Conservation (phyloP, 2,888 invertebrate species). For the Trissoscelio sp. region DNA sequence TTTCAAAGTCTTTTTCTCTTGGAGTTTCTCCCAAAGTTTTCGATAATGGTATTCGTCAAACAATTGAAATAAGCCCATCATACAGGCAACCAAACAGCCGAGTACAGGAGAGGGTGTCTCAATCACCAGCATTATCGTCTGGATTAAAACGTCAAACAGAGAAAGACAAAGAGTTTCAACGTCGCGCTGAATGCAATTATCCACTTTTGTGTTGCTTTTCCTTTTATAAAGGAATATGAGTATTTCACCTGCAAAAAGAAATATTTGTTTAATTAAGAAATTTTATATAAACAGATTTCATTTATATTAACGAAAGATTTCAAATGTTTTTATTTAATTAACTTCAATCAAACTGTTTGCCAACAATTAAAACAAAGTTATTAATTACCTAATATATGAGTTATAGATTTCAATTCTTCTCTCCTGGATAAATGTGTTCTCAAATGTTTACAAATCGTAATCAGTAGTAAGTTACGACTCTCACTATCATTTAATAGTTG, state of each 20-base stretch:
- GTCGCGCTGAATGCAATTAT: slow-evolving; percentile 89
- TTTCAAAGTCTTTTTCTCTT: slow-evolving; percentile 88
- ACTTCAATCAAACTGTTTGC: too few relatives aligned
- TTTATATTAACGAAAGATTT: too few relatives aligned
- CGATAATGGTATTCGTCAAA: slow-evolving; percentile 95
- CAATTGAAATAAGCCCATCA: slow-evolving; percentile 93
- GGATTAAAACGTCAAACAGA: slow-evolving; percentile 92
- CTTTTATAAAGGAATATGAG: slow-evolving; percentile 87
- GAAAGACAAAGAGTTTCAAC: slow-evolving; percentile 92
- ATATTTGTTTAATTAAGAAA: not conserved
- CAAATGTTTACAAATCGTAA: slow-evolving; percentile 93
- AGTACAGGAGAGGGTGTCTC: slow-evolving; percentile 90
- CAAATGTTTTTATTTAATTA: too few relatives aligned
- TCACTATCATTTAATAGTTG: slow-evolving; percentile 90
- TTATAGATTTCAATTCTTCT: slow-evolving; percentile 92
- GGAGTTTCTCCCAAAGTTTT: slow-evolving; percentile 92
- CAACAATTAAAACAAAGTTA: not conserved
- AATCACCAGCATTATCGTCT: slow-evolving; percentile 92
- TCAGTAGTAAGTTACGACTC: slow-evolving; percentile 92
- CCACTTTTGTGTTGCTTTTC: slow-evolving; percentile 85
- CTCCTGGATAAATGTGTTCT: slow-evolving; percentile 92
- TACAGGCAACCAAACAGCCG: slow-evolving; percentile 93
- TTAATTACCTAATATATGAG: slow-evolving; percentile 88
- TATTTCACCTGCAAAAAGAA: slow-evolving; percentile 86
- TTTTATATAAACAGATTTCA: not conserved